Conservation (phyloP, 2,888 invertebrate genomes). For the Stictocephala bisonia region DNA sequence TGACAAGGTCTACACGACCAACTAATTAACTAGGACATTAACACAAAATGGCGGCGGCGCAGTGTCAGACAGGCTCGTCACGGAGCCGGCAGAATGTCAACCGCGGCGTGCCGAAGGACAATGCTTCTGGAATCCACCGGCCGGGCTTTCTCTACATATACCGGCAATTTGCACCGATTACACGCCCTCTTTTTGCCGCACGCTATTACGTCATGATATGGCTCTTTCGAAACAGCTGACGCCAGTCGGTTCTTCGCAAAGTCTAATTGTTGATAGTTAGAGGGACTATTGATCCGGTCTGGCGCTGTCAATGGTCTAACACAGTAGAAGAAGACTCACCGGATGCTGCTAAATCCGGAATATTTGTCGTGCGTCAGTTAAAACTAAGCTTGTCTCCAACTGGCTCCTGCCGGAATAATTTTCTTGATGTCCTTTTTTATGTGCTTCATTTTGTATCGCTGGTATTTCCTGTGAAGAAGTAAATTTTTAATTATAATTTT, state of each 20-base stretch:
- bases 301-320: no score
- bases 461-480: no score
- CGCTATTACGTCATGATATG: conserved; percentile 22
- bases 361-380: no score
- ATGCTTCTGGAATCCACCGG: conserved; percentile 18
- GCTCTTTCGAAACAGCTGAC: conserved; percentile 10
- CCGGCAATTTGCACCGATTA: conserved; percentile 38
- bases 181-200: conserved; percentile 14
- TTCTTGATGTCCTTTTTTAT: no score
- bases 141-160: conserved; percentile 33
- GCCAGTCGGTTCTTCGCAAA: background rate
- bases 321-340: no score
- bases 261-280: conserved; percentile 1
- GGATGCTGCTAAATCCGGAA: no score
- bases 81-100: conserved; percentile 8
- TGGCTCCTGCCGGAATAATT: no score
- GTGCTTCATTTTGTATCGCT: no score
- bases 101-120: conserved; percentile 37
- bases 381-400: no score
- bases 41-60: conserved; percentile 10
- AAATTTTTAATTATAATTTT: no score
- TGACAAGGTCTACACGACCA: no score
- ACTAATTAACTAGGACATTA: background rate
- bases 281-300: conserved; percentile 11
- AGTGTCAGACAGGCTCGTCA: conserved; percentile 3